A percentile compares a stretch with the other conserved stretches of the same genome.
Evolutionary conservation across 2,888 invertebrate species (phyloP).

Genomic region (Drosophila atroscutellata): DNA sequence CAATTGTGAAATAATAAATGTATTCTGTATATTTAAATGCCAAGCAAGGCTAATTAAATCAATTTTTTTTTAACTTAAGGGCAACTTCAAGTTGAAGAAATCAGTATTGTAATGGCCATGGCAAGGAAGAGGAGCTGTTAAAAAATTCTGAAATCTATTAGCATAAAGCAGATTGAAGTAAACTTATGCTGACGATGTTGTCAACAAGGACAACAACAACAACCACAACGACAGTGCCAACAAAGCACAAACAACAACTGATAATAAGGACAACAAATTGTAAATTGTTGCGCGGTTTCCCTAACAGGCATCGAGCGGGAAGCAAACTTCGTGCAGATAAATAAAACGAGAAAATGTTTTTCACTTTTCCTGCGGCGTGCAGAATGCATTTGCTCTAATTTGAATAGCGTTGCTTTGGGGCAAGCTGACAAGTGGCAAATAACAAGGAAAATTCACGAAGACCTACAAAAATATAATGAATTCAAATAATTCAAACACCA

Average conservation of each 20-base stretch:
- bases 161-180: slow-evolving; percentile 74
- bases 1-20: background rate
- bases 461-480: background rate
- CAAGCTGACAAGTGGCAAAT: background rate
- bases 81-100: slow-evolving; percentile 11
- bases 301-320: background rate
- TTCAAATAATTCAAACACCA: background rate
- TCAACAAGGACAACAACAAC: slow-evolving; percentile 49
- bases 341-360: slow-evolving; percentile 10
- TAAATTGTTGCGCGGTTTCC: slow-evolving; percentile 18
- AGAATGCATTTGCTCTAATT: slow-evolving; percentile 6
- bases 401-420: background rate
- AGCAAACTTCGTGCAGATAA: slow-evolving; percentile 8
- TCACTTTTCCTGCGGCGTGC: background rate
- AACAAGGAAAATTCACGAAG: too few relatives aligned
- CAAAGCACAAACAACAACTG: slow-evolving; percentile 33
- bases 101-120: background rate
- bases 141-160: slow-evolving; percentile 66
- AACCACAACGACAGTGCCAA: slow-evolving; percentile 25
- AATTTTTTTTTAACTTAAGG: slow-evolving; percentile 13
- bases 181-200: slow-evolving; percentile 69
- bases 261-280: slow-evolving; percentile 50
- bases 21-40: background rate
- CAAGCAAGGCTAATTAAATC: background rate
- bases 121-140: slow-evolving; percentile 54